Base-by-base conservation (phyloP, 1,140 invertebrate species). In the Drosophila repletoides region DNA sequence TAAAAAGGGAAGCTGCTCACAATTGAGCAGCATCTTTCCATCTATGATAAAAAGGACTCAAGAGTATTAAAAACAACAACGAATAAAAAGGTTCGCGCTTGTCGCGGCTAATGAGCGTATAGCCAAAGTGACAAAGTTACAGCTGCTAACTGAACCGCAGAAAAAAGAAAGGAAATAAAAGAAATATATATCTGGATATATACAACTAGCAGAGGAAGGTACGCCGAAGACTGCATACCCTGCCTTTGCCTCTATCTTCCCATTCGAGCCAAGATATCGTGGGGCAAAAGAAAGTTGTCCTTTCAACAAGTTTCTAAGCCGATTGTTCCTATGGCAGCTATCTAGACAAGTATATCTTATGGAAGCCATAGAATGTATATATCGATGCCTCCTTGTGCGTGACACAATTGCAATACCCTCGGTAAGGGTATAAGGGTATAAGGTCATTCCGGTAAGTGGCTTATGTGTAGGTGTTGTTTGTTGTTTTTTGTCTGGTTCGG, bases 1-100 rank as follows among this genome's bases (percentile, higher is more conserved):
- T 84, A 84, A 84, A 79, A 73, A 77, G 46, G 69, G 51, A 58
- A 83, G 58, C 71, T 73, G 71, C 76, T 67, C 72, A 22, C 51
- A 52, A 58, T 48, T 38, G 51, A 38, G 2, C n/a, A 15, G 55
- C 34, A 24, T 10, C 7, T 28, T n/a, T n/a, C 36, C 43, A 31
- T 31, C 41, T 29, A 49, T 31, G 52, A 31, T 64, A 46, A 64
- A 43, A 29, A n/a, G n/a, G 21, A 38, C 21, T 21, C 31, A 19
- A 52, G 26, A 31, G 46, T 26, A 22, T 10, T 12, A 34, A 36
- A 52, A 52, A 52, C 31, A 40, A 9, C 15, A 26, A 5, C 26
- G 9, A 49, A 38, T 14, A 60, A 45, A 65, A 67, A 67, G 64
- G 64, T 67, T 67, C 46, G 9, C 64, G 64, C 64, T 67, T 67